Evolutionary conservation across 2,113 vertebrate species (phyloP).

Genomic region (Otis tarda): DNA sequence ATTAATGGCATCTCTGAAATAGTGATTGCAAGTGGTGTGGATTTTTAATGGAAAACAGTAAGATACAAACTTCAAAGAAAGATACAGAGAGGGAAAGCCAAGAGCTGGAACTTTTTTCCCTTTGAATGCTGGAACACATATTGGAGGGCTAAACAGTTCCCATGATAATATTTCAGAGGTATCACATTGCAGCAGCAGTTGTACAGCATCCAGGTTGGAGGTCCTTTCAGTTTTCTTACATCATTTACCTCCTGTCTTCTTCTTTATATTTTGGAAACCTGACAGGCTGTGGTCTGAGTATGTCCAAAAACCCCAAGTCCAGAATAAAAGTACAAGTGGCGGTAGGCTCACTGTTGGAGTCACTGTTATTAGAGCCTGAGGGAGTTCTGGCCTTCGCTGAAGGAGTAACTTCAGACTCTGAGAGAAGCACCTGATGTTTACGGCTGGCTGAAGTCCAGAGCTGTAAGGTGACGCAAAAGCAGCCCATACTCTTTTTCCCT

Average conservation of each 20-base stretch:
- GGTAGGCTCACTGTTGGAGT: not conserved
- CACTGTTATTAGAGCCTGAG: not conserved
- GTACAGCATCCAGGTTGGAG: not conserved
- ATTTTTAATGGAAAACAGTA: not conserved
- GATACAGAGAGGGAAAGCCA: not conserved
- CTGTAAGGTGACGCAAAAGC: not conserved
- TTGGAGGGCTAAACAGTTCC: not conserved
- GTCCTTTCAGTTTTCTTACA: not conserved
- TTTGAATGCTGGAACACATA: not conserved
- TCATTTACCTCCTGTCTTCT: not conserved
- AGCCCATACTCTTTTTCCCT: not conserved
- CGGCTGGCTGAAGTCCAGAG: not conserved
- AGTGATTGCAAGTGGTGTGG: accelerated
- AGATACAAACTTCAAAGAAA: not conserved
- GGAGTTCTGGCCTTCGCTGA: not conserved
- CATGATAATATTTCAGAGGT: not conserved
- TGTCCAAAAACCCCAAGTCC: not conserved
- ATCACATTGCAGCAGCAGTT: not conserved
- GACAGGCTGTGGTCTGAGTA: not conserved
- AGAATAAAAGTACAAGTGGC: not conserved
- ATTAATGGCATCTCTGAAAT: not conserved
- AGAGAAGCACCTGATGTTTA: not conserved
- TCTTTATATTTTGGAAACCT: not conserved
- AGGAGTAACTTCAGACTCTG: not conserved
- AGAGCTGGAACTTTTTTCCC: not conserved